Base-by-base conservation (phyloP, 2,113 vertebrate genomes). In the Chunga burmeisteri region DNA sequence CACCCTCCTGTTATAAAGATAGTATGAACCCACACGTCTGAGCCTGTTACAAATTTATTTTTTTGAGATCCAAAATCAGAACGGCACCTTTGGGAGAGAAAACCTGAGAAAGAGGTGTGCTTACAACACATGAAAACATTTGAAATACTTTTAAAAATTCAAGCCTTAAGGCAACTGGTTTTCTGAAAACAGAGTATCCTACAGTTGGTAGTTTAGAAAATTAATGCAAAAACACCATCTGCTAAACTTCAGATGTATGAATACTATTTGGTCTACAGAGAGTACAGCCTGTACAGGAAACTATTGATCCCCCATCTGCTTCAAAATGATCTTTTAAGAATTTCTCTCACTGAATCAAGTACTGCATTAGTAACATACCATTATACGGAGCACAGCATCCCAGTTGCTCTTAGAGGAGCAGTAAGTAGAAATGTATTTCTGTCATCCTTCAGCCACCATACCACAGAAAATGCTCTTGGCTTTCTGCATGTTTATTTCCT, bases 151-250 rank as follows among this genome's bases (percentile, higher is more conserved):
- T 86, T 27, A 94, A 96, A 96, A 96, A 96, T 92, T 88, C 92
- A 97, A 97, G 94, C 95, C 97, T 97, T 97, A 91, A 97, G 94
- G 96, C 97, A 98, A 96, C 94, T 93, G 75, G 94, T 96, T 98
- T 98, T 97, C 97, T 97, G 96, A 97, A 98, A 98, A 98, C 96
- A 98, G 90, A 97, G 95, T 93, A 96, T 98, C 97, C 98, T 97
- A 94, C 97, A 95, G 94, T 97, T 97, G 96, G 97, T 97, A 98
- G 97, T 98, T 97, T 97, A 94, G 96, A 97, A 98, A 98, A 98
- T 98, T 96, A 98, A 98, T 98, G 97, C 96, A 98, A 95, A 98
- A 98, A 98, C 97, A 98, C 98, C 98, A 98, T 98, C 98, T 98
- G 98, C 96, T 98, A 97, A 97, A 97, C 96, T 97, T 98, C 95